Percentiles rank a stretch among this genome's conserved stretches.
Evolutionary conservation across 1,140 invertebrate species (phyloP).

Genomic region (Atopsyche davidsoni): DNA sequence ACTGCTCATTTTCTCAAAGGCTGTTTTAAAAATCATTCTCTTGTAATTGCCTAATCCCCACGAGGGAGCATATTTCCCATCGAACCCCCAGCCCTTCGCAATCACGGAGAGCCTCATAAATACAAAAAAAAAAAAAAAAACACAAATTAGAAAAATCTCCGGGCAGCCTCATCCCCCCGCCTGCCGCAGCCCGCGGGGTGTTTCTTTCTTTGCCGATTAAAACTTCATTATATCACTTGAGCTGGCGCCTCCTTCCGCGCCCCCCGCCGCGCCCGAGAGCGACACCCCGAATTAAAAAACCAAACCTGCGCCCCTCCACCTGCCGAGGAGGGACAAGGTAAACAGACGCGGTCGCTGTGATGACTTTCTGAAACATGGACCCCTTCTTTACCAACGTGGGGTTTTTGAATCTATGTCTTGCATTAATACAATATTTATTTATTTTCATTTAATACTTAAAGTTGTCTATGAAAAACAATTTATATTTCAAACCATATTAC

Average conservation of each 20-base stretch:
- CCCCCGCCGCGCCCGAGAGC: constrained; percentile 11
- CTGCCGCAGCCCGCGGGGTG: constrained; percentile 24
- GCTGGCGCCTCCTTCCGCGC: constrained; percentile 23
- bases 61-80: too few relatives aligned
- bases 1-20: constrained; percentile 4
- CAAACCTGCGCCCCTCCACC: neutral
- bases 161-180: constrained; percentile 11
- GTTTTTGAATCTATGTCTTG: too few relatives aligned
- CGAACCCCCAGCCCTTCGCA: constrained; percentile 14
- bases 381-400: too few relatives aligned
- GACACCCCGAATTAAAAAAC: constrained; percentile 10
- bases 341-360: constrained; percentile 10
- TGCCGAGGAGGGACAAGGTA: constrained; percentile 6
- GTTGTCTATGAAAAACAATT: too few relatives aligned
- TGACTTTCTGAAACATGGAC: constrained; percentile 14
- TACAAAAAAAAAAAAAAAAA: constrained; percentile 21
- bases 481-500: too few relatives aligned
- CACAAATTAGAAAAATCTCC: constrained; percentile 25
- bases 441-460: too few relatives aligned
- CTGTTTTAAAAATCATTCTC: constrained; percentile 14
- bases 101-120: constrained; percentile 26
- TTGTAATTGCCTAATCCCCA: too few relatives aligned
- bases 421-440: too few relatives aligned
- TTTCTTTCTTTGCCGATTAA: constrained; percentile 33
- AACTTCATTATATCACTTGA: constrained; percentile 34